A percentile compares a stretch with the other conserved stretches of the same genome.
phyloP scores from a whole-genome alignment of 2,888 invertebrate species.

The Dicycla oo region DNA sequence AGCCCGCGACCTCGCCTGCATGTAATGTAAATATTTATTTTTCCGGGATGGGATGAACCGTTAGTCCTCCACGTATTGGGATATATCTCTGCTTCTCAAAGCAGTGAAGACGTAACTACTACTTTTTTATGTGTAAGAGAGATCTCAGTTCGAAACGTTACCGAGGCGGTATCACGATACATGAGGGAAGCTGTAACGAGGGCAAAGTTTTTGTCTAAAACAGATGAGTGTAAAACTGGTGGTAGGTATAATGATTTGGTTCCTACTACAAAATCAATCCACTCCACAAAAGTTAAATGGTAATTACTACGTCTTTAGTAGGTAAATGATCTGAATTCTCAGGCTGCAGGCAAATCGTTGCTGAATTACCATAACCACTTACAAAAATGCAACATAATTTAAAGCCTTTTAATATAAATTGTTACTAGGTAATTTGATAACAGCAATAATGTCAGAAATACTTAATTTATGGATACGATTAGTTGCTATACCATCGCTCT shows the following conservation, averaged over 20 bases:
- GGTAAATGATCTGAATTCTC: neutral
- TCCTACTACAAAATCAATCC: neutral
- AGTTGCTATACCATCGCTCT: constrained; percentile 16
- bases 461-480: constrained; percentile 41
- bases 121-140: neutral
- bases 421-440: constrained; percentile 30
- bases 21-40: neutral
- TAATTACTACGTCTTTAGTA: neutral
- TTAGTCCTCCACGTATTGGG: no score
- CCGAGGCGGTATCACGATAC: neutral
- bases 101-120: neutral
- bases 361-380: constrained; percentile 46
- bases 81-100: neutral
- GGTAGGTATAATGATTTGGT: neutral
- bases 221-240: neutral
- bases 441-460: neutral
- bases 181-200: neutral
- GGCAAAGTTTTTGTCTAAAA: neutral
- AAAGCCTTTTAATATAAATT: constrained; percentile 14
- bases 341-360: neutral
- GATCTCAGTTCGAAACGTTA: neutral
- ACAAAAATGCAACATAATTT: constrained; percentile 17
- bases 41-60: no score
- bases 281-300: neutral
- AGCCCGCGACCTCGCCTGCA: neutral